Conservation (phyloP, 1,140 invertebrate genomes). For the Ectropis grisescens region DNA sequence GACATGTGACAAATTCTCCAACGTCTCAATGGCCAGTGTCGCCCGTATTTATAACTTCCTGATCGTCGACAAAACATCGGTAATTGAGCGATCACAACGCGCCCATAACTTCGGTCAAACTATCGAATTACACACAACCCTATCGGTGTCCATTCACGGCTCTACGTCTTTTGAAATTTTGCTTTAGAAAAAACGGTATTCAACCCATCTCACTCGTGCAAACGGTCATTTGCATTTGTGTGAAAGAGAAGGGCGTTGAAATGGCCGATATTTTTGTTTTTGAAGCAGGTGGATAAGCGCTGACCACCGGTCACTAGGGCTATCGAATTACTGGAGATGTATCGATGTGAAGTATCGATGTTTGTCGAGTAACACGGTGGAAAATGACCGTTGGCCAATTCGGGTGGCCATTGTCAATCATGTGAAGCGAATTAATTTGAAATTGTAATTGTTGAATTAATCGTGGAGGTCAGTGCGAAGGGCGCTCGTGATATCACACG, state of each 20-base stretch:
- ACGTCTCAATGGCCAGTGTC: constrained; percentile 5
- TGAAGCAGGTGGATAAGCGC: constrained; percentile 32
- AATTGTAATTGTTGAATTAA: constrained; percentile 24
- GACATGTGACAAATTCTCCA: no score
- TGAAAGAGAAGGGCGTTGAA: constrained; percentile 12
- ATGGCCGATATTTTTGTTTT: constrained; percentile 6
- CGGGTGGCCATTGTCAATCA: constrained; percentile 8
- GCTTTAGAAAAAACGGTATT: not conserved
- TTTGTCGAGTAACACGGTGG: constrained; percentile 35
- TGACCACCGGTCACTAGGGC: constrained; percentile 40
- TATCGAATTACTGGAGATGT: constrained; percentile 45
- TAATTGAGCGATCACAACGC: constrained; percentile 50
- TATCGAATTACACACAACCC: constrained; percentile 44
- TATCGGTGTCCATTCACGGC: constrained; percentile 14
- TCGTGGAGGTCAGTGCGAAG: constrained; percentile 35
- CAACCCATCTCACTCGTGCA: constrained; percentile 7
- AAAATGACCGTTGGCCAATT: constrained; percentile 26
- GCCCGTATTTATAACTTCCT: constrained; percentile 48
- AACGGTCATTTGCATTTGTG: not conserved
- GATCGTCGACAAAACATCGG: constrained; percentile 33
- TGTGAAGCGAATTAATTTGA: constrained; percentile 46
- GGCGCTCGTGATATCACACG: constrained; percentile 7
- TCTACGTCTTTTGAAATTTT: no score
- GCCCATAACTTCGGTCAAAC: constrained; percentile 35
- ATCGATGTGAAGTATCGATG: constrained; percentile 17